These are phyloP conservation scores for Eclectus roratus DNA, from an alignment of 2,113 vertebrate species.

Conservation along the genomic window DNA sequence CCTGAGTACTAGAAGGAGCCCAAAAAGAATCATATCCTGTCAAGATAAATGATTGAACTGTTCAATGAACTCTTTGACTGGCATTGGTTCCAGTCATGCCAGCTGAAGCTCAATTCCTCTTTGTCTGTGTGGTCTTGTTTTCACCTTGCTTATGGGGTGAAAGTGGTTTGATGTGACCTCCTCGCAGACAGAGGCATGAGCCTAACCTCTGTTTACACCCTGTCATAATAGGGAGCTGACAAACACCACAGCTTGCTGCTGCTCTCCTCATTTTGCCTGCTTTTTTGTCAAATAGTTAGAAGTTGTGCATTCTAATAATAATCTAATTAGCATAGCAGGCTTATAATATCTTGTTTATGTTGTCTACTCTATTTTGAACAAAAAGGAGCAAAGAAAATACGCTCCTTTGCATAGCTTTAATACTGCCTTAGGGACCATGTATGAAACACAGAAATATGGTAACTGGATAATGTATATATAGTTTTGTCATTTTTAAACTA, in stretches of 20 bases:
- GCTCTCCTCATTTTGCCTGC: slow-evolving; percentile 14
- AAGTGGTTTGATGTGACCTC: slow-evolving; percentile 64
- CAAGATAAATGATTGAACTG: slow-evolving; percentile 69
- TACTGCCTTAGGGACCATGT: not conserved
- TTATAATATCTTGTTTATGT: slow-evolving; percentile 54
- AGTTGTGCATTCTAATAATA: slow-evolving; percentile 25
- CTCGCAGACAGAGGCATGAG: slow-evolving; percentile 44
- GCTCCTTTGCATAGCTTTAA: not conserved
- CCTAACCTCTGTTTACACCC: slow-evolving; percentile 61
- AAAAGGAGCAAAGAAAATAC: not conserved
- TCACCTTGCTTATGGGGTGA: slow-evolving; percentile 69
- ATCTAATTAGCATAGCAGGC: slow-evolving; percentile 32
- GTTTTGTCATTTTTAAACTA: not conserved
- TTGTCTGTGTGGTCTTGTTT: slow-evolving; percentile 72
- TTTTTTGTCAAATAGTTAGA: slow-evolving; percentile 43
- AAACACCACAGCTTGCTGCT: not conserved
- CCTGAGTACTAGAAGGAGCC: slow-evolving; percentile 24
- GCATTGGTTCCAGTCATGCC: slow-evolving; percentile 73
- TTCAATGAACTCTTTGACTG: slow-evolving; percentile 72
- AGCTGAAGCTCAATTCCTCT: slow-evolving; percentile 70
- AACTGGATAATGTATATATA: not conserved
- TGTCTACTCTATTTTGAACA: slow-evolving; percentile 6
- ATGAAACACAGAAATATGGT: not conserved
- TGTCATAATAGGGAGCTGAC: slow-evolving; percentile 62
- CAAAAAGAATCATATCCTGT: slow-evolving; percentile 66